Percentiles rank a stretch among this genome's conserved stretches.
These are phyloP conservation scores for Spizella passerina DNA, from an alignment of 2,797 vertebrate genomes.

Conservation along the genomic window DNA sequence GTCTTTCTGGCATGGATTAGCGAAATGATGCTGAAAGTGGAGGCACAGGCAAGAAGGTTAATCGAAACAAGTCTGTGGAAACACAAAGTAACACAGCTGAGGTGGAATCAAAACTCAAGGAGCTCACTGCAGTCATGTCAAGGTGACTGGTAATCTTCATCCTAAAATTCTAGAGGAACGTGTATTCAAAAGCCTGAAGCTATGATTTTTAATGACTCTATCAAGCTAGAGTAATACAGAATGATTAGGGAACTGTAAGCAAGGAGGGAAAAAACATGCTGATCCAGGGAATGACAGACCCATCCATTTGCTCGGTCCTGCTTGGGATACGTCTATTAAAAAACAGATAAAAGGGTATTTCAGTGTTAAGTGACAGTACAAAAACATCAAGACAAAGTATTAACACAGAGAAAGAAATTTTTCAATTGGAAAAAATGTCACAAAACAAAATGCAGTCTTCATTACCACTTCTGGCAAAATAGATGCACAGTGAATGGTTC, in stretches of 20 bases:
- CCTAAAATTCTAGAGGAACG: not conserved
- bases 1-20: not conserved
- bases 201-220: not conserved
- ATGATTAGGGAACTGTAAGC: not conserved
- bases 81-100: not conserved
- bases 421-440: not conserved
- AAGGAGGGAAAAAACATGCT: not conserved
- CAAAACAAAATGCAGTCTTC: not conserved
- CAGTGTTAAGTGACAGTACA: not conserved
- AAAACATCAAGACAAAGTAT: not conserved
- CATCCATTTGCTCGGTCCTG: not conserved
- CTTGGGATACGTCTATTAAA: not conserved
- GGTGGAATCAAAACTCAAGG: not conserved
- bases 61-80: not conserved
- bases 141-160: not conserved
- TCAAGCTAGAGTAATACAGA: not conserved
- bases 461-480: not conserved
- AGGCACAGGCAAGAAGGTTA: not conserved
- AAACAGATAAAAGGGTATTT: not conserved
- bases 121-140: not conserved
- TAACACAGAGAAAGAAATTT: not conserved
- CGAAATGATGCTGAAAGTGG: not conserved
- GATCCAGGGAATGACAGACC: not conserved
- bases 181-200: not conserved
- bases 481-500: not conserved